Percentiles rank a stretch among this genome's conserved stretches.
Conservation (phyloP, 2,888 invertebrate genomes). For the Synanthedon andrenaeformis region DNA sequence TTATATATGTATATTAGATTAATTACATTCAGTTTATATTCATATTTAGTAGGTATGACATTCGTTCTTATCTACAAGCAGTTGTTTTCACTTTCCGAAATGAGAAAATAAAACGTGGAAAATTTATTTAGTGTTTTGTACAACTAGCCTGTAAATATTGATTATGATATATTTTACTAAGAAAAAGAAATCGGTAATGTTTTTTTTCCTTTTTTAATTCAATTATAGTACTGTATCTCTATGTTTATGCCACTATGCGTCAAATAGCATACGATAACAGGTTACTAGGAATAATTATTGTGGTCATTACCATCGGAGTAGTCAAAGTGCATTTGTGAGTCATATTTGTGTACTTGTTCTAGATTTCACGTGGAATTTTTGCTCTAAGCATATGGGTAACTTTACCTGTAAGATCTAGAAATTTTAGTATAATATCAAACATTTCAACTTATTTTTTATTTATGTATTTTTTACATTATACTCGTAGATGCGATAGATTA, state of each 20-base stretch:
- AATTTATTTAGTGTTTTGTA: neutral
- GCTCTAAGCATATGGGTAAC: neutral
- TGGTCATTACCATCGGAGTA: neutral
- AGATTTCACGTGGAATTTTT: neutral
- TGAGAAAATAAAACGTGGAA: neutral
- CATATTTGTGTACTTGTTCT: neutral
- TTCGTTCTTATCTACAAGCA: neutral
- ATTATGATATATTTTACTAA: neutral
- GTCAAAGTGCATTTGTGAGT: neutral
- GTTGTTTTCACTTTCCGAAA: neutral
- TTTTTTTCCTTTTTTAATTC: neutral
- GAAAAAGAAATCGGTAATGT: neutral
- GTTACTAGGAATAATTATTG: neutral
- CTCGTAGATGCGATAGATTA: too few relatives aligned
- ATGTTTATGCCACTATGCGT: neutral
- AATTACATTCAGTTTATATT: too few relatives aligned
- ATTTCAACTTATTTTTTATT: too few relatives aligned
- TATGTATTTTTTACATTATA: too few relatives aligned
- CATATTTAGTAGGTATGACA: neutral
- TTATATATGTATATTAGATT: too few relatives aligned
- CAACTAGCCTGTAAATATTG: neutral
- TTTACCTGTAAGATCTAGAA: neutral
- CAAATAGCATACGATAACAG: neutral
- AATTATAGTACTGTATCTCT: neutral
- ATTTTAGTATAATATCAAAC: neutral